A percentile compares a stretch with the other conserved stretches of the same genome.
phyloP scores from a whole-genome alignment of 2,888 invertebrate species.

The Aleiodes alternator region DNA sequence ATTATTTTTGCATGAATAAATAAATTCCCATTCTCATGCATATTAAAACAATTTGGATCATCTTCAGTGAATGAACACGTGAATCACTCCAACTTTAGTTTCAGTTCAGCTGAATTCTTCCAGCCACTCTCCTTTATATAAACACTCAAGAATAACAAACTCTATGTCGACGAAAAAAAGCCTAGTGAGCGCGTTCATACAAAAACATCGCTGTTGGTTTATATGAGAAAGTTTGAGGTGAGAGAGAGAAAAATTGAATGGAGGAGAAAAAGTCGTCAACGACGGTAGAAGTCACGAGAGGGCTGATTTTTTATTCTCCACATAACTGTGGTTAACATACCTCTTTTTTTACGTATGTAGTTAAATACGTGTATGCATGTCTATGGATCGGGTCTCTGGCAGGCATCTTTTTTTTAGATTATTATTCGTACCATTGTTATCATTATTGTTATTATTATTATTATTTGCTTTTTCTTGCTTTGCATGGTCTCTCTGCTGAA shows the following conservation, averaged over 20 bases:
- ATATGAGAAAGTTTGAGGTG: constrained; percentile 13
- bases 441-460: too few species aligned
- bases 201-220: constrained; percentile 31
- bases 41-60: too few species aligned
- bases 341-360: constrained; percentile 3
- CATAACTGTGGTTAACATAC: not conserved
- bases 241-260: constrained; percentile 13
- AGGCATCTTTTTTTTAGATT: not conserved
- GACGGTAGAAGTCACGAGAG: constrained; percentile 19
- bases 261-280: not conserved
- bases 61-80: too few species aligned
- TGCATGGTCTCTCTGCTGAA: constrained; percentile 32
- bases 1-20: too few species aligned
- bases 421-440: too few species aligned
- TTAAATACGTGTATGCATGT: constrained; percentile 15
- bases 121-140: constrained; percentile 55
- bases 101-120: constrained; percentile 40
- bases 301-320: constrained; percentile 6
- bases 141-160: constrained; percentile 61
- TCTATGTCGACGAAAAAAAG: constrained; percentile 37
- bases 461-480: not conserved
- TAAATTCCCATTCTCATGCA: too few species aligned
- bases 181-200: constrained; percentile 34
- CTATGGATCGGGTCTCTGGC: not conserved
- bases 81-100: too few species aligned